Conservation (phyloP, 2,113 vertebrate genomes). For the Proteles cristata region DNA sequence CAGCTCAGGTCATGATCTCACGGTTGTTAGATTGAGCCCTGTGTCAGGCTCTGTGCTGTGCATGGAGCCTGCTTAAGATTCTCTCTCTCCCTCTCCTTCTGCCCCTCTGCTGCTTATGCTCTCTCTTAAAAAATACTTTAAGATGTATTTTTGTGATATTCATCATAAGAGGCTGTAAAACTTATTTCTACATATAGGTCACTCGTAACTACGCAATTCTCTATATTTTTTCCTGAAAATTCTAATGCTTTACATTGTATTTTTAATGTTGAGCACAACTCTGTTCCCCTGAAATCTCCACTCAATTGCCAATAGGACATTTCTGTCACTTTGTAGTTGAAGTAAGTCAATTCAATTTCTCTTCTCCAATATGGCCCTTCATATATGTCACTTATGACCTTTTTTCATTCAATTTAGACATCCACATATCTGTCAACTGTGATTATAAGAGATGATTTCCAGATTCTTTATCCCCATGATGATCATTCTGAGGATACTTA, state of each 20-base stretch:
- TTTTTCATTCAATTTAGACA: not conserved
- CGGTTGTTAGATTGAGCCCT: too few species aligned
- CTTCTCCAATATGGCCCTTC: not conserved
- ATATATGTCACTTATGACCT: not conserved
- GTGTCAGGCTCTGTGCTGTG: too few species aligned
- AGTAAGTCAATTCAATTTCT: not conserved
- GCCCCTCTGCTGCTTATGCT: too few species aligned
- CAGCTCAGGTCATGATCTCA: too few species aligned
- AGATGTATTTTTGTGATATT: not conserved
- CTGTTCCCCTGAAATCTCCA: not conserved
- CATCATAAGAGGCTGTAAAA: not conserved
- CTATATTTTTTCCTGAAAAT: not conserved
- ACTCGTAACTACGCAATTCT: not conserved
- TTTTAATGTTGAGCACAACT: slow-evolving; percentile 36
- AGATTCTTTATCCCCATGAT: not conserved
- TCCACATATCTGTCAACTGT: not conserved
- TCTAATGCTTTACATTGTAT: not conserved
- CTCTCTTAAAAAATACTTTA: not conserved
- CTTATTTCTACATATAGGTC: not conserved
- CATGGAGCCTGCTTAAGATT: too few species aligned
- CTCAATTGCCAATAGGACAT: not conserved
- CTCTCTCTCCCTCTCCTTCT: too few species aligned
- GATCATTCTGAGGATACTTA: not conserved
- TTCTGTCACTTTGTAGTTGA: not conserved
- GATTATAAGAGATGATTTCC: not conserved